phyloP scores from a whole-genome alignment of 2,113 vertebrate species.

The Eubucco bourcierii region DNA sequence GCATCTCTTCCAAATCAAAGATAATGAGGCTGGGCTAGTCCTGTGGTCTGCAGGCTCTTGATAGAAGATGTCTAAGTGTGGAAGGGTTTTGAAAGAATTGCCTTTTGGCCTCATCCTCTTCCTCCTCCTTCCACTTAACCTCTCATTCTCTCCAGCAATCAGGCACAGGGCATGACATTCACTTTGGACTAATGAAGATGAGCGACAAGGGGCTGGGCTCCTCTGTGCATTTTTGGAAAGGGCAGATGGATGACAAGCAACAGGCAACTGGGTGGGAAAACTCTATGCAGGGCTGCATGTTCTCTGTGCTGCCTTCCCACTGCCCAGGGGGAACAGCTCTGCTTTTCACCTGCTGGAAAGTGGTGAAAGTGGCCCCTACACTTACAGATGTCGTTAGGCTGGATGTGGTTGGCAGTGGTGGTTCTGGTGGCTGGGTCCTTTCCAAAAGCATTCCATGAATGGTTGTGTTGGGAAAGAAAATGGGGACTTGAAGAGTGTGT shows the following conservation, averaged over 20 bases:
- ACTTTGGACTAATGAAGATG: not conserved
- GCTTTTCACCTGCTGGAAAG: not conserved
- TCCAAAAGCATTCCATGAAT: not conserved
- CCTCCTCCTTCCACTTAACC: not conserved
- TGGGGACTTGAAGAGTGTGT: accelerated
- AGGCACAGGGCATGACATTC: accelerated
- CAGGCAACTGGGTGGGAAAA: not conserved
- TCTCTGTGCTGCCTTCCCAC: not conserved
- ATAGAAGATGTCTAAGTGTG: not conserved
- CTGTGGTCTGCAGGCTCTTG: accelerated
- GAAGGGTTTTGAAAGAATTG: not conserved
- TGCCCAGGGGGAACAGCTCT: accelerated
- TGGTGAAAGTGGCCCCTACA: no score
- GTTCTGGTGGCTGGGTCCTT: not conserved
- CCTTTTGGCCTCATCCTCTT: not conserved
- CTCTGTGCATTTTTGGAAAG: not conserved
- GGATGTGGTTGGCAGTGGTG: not conserved
- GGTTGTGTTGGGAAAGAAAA: not conserved
- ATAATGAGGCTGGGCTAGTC: not conserved
- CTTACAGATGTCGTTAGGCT: not conserved
- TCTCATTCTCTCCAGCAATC: accelerated
- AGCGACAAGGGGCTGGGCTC: not conserved
- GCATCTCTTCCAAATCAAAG: not conserved
- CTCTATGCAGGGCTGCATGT: not conserved
- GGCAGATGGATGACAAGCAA: not conserved